Conservation (phyloP, 2,113 vertebrate genomes). For the Brienomyrus brachyistius region DNA sequence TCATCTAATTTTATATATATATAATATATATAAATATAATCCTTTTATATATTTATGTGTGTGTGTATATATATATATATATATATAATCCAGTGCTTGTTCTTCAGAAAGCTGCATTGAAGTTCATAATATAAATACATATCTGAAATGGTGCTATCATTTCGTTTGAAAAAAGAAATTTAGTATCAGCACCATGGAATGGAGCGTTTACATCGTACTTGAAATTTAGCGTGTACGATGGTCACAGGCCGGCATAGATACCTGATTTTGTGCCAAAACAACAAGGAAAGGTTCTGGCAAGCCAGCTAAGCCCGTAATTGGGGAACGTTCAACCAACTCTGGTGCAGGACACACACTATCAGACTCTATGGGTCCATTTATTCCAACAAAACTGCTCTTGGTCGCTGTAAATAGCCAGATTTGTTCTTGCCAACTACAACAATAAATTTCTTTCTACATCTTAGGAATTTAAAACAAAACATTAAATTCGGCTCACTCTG, state of each 20-base stretch:
- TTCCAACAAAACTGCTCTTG: slow-evolving; percentile 22
- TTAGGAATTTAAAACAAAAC: slow-evolving; percentile 15
- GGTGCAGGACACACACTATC: slow-evolving; percentile 26
- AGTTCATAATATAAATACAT: background rate
- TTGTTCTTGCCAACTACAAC: slow-evolving; percentile 36
- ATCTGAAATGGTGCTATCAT: background rate
- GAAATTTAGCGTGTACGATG: background rate
- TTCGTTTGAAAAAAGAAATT: background rate
- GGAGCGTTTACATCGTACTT: background rate
- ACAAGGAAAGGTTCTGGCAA: slow-evolving; percentile 3
- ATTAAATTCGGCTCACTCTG: slow-evolving; percentile 27
- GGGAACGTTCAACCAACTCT: slow-evolving; percentile 17
- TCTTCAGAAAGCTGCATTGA: background rate
- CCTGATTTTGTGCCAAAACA: background rate
- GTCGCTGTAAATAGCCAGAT: slow-evolving; percentile 21
- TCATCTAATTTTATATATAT: slow-evolving; percentile 32
- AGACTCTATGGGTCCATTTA: slow-evolving; percentile 25
- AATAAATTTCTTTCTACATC: slow-evolving; percentile 24
- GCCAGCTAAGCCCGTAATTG: background rate
- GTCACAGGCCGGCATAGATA: background rate
- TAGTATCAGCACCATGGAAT: background rate
- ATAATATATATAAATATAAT: background rate
- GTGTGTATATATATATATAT: too few relatives aligned
- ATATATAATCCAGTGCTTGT: background rate
- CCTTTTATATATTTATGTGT: too few relatives aligned